A percentile compares a stretch with the other conserved stretches of the same genome.
Conservation (phyloP, 2,113 vertebrate species). For the Deroptyus accipitrinus region DNA sequence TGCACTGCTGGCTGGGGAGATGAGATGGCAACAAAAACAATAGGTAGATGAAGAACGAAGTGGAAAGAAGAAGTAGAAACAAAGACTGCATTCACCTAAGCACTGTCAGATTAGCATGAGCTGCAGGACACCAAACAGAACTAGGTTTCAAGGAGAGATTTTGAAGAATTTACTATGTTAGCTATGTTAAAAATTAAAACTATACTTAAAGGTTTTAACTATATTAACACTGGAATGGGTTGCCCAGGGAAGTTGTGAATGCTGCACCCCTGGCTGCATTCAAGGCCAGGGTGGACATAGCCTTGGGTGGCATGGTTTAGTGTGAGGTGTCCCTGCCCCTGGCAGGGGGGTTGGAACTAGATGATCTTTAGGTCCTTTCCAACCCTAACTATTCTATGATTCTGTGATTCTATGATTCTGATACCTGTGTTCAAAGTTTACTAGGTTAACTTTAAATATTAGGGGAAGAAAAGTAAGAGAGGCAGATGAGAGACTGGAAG, state of each 20-base stretch:
- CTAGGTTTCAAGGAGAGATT: not conserved
- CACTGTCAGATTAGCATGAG: not conserved
- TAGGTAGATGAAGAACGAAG: not conserved
- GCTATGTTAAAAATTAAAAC: not conserved
- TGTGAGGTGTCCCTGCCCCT: too few relatives aligned
- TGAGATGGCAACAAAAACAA: not conserved
- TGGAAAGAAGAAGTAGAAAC: not conserved
- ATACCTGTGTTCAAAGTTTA: not conserved
- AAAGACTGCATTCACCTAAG: not conserved
- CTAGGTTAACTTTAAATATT: not conserved
- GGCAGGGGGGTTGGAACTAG: too few relatives aligned
- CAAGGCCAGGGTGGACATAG: too few relatives aligned
- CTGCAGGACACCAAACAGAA: not conserved
- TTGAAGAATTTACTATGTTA: not conserved
- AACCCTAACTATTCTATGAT: too few relatives aligned
- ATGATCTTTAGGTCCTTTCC: too few relatives aligned
- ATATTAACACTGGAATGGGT: not conserved
- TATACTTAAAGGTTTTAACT: not conserved
- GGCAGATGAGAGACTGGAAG: not conserved
- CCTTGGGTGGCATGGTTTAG: too few relatives aligned
- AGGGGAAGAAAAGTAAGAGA: not conserved
- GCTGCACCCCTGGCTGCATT: too few relatives aligned
- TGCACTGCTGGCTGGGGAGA: not conserved
- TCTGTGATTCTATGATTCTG: too few relatives aligned
- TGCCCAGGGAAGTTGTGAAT: too few relatives aligned